phyloP scores from a whole-genome alignment of 1,140 invertebrate species.

The Amyelois transitella region DNA sequence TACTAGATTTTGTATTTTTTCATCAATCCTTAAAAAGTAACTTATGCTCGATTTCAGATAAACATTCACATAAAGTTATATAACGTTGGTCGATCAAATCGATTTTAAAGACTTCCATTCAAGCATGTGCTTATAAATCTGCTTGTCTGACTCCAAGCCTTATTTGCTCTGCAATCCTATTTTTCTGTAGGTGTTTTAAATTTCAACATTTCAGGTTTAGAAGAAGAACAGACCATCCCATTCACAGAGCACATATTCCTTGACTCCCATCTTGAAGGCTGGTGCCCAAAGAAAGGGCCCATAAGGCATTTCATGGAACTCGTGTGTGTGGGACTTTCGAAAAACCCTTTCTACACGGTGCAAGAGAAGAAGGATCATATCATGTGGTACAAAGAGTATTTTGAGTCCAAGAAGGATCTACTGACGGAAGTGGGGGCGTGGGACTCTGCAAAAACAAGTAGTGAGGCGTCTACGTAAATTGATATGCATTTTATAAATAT shows the following conservation, averaged over 20 bases:
- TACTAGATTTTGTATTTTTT: not conserved
- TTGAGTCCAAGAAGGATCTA: conserved; percentile 85
- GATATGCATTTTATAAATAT: not conserved
- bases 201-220: conserved; percentile 78
- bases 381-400: conserved; percentile 94
- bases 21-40: not conserved
- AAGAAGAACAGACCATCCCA: conserved; percentile 85
- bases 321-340: conserved; percentile 93
- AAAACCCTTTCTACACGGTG: conserved; percentile 93
- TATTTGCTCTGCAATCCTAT: too few species aligned
- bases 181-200: not conserved
- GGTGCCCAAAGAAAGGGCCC: conserved; percentile 93
- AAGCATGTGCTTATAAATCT: too few species aligned
- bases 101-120: too few species aligned
- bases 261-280: conserved; percentile 87
- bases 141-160: too few species aligned
- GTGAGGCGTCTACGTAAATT: not conserved
- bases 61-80: too few species aligned
- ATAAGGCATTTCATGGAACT: conserved; percentile 98
- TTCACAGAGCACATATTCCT: conserved; percentile 96
- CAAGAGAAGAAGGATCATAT: conserved; percentile 93
- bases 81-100: too few species aligned
- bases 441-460: conserved; percentile 17
- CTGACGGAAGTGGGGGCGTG: conserved; percentile 77
- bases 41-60: too few species aligned